Evolutionary conservation across 2,888 invertebrate genomes (phyloP).

Genomic region (Cosmia pyralina): DNA sequence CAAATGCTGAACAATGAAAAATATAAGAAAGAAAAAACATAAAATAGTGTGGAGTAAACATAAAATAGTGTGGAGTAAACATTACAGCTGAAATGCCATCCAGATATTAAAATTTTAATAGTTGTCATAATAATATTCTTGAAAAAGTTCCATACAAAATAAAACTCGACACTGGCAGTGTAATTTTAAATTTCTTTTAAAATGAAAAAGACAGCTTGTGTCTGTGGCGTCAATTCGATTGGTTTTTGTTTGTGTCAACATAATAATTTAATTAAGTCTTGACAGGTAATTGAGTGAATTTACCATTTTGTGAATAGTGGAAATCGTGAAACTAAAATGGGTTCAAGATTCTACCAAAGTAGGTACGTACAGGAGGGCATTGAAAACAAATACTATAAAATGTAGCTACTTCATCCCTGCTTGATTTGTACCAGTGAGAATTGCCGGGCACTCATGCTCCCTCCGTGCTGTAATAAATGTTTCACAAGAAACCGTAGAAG

Average conservation of each 20-base stretch:
- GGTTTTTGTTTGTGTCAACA: neutral
- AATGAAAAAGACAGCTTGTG: neutral
- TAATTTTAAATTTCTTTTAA: neutral
- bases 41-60: conserved; percentile 8
- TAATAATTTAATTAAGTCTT: neutral
- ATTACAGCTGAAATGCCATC: conserved; percentile 2
- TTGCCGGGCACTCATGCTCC: conserved; percentile 2
- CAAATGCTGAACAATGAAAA: conserved; percentile 25
- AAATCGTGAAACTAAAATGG: neutral
- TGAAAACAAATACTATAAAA: neutral
- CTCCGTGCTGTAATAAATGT: conserved; percentile 74
- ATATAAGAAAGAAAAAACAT: conserved; percentile 6
- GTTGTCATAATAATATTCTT: conserved; percentile 13
- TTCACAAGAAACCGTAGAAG: conserved; percentile 77
- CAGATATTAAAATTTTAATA: conserved; percentile 22
- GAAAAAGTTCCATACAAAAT: conserved; percentile 4
- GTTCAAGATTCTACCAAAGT: neutral
- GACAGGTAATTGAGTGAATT: neutral
- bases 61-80: conserved; percentile 8
- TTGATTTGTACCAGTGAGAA: conserved; percentile 14
- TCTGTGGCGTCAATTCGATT: neutral
- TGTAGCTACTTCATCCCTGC: neutral
- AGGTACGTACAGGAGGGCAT: neutral
- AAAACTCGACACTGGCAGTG: conserved; percentile 13
- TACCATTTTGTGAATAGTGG: neutral